Evolutionary conservation across 1,140 invertebrate genomes (phyloP), one percentile per base, ranked within the genome.

Genomic region (Wiebesia pumilae): DNA sequence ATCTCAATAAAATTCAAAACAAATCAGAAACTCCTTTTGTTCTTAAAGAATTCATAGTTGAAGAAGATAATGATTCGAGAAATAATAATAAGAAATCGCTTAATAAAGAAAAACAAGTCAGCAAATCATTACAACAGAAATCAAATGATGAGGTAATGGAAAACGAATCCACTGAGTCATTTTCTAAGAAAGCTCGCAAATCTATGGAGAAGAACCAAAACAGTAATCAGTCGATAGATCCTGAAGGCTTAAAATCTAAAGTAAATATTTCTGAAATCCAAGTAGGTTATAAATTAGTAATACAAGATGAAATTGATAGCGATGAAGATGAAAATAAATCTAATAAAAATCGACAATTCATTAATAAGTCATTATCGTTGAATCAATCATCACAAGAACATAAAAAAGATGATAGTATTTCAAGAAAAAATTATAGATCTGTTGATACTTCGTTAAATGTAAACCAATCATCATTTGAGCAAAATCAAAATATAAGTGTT

Each of bases 281-380:
- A 40, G 35, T 40, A 24, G 1, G 3, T 27, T 9, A 40, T 19
- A 40, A 38, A 73, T 0, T 6, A 24, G 35, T 12, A 73, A 40
- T 24, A 38, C 35, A 73, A 27, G 19, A 40, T 54, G 30, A 47
- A 54, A 54, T 54, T 54, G 19, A 54, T 54, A 54, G 51, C 19
- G 51, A 54, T 54, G 19, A 12, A 12, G 51, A 54, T 54, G 43
- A 47, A 54, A 54, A 78, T 33, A 40, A 67, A 54, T 78, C 73
- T n/a, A 83, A 58, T 7, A 71, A 51, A 51, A 30, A 51, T 51
- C 65, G 40, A 9, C 19, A 0, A 27, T 83, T 69, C 1, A 47
- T 79, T 19, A 54, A 83, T 35, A 73, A 83, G 21, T 73, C 81
- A n/a, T 51, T 83, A 19, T 30, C 69, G n/a, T 9, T 24, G 1